phyloP scores from a whole-genome alignment of 2,113 vertebrate species.

The Phocoena phocoena region DNA sequence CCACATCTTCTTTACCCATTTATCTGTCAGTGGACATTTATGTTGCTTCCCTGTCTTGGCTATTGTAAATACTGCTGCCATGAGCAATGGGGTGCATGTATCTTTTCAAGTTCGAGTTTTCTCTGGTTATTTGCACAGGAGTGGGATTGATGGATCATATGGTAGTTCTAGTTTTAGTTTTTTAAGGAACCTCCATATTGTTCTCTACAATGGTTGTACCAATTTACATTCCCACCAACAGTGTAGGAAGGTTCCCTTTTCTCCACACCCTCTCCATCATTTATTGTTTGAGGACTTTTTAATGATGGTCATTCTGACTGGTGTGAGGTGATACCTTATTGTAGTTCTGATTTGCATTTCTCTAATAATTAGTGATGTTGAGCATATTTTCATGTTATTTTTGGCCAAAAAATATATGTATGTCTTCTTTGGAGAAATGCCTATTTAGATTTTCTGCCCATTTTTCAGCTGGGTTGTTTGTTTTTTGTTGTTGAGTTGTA shows the following conservation, averaged over 20 bases:
- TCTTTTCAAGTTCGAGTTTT: not conserved
- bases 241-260: not conserved
- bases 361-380: not conserved
- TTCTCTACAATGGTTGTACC: not conserved
- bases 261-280: not conserved
- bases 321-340: not conserved
- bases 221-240: not conserved
- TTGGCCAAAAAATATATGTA: not conserved
- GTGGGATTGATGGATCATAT: not conserved
- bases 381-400: not conserved
- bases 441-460: not conserved
- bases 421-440: not conserved
- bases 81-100: not conserved
- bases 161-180: not conserved
- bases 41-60: not conserved
- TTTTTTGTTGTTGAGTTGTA: not conserved
- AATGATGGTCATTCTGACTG: not conserved
- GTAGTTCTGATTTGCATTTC: not conserved
- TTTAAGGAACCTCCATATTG: not conserved
- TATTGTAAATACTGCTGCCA: not conserved
- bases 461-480: not conserved
- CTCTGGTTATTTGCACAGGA: not conserved
- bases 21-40: not conserved
- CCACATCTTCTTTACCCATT: not conserved
- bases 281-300: too few relatives aligned